Base-by-base conservation (phyloP, 2,797 vertebrate genomes). In the Serranus cabrilla region DNA sequence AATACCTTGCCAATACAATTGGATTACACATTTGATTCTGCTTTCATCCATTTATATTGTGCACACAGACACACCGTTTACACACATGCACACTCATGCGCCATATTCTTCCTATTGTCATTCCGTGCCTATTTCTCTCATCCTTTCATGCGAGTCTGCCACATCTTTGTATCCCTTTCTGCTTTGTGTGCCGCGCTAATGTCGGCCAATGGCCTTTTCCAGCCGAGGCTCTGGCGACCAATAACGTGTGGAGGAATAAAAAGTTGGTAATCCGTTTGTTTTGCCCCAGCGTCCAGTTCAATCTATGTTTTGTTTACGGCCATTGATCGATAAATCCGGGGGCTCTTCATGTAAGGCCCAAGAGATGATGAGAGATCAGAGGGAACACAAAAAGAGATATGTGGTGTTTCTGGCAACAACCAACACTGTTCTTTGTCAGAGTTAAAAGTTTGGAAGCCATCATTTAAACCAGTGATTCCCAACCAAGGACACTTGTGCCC, bases 271-370 rank as follows among this genome's bases (percentile, higher is more conserved):
- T 87, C 81, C 17, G 18, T 89, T 80, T 76, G 76, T 75, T 83
- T 76, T 58, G 66, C 74, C 78, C 75, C 23, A 57, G 79, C 40
- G 82, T 87, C 91, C 79, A 80, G 80, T 90, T 90, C 89, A 92
- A 92, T 92, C 88, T 88, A 68, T 83, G 83, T 83, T 90, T 90
- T 93, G 86, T 93, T 93, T 92, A 92, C 78, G 76, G 74, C 63
- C 89, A 90, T 91, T 84, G 92, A 94, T 91, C 74, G 76, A 88
- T 90, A 87, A 89, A 93, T 91, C 90, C 84, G 56, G 73, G 77
- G 87, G 84, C 88, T 88, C 80, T 84, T 87, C 79, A 81, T 84
- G 75, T 81, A 82, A 91, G 82, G 62, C 81, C 84, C 79, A 31
- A n/a, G 91, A 93, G 88, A 91, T 87, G 84, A 90, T 86, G 85